Evolutionary conservation across 2,888 invertebrate species (phyloP).

Genomic region (Atherix ibis): DNA sequence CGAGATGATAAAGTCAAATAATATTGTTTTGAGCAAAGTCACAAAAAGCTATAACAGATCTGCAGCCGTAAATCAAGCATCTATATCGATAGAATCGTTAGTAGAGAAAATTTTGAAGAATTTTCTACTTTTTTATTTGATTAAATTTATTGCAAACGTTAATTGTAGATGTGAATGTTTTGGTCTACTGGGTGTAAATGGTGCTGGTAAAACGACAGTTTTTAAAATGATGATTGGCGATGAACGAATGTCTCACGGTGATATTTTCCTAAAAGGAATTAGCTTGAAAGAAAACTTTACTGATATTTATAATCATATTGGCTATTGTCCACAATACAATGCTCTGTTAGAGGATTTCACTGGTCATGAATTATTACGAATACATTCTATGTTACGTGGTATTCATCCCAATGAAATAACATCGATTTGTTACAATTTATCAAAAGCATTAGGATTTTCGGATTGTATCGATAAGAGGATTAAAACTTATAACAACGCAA

Average conservation of each 20-base stretch:
- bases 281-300: conserved; percentile 35
- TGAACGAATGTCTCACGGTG: conserved; percentile 46
- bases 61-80: conserved; percentile 56
- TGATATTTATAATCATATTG: conserved; percentile 38
- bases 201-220: conserved; percentile 66
- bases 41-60: conserved; percentile 54
- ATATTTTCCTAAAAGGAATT: conserved; percentile 43
- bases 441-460: conserved; percentile 38
- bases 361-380: conserved; percentile 43
- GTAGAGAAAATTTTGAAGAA: not conserved
- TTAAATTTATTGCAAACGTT: not conserved
- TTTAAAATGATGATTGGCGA: conserved; percentile 75
- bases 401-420: conserved; percentile 22
- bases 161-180: conserved; percentile 45
- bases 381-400: conserved; percentile 45
- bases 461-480: conserved; percentile 44
- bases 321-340: conserved; percentile 50
- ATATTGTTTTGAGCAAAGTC: conserved; percentile 39
- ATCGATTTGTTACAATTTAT: conserved; percentile 31
- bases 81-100: conserved; percentile 24
- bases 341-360: conserved; percentile 47
- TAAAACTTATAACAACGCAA: conserved; percentile 45
- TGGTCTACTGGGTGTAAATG: conserved; percentile 59
- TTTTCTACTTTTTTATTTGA: not conserved
- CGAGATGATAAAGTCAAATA: conserved; percentile 31